Conservation (phyloP, 2,888 invertebrate species). For the Cephus sareptanus region DNA sequence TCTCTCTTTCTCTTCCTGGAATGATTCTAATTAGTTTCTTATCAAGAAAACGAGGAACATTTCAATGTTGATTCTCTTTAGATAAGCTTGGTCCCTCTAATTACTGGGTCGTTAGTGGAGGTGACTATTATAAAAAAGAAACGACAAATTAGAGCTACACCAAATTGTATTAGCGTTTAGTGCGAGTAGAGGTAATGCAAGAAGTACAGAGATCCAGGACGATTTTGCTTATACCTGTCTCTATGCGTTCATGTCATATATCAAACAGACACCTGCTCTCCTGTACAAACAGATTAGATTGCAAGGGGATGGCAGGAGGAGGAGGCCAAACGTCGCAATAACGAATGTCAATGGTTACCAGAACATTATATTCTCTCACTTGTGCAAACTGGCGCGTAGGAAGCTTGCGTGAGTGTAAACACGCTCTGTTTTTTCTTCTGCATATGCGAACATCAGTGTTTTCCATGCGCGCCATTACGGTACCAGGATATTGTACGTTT, state of each 20-base stretch:
- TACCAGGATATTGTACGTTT: background rate
- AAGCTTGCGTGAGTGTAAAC: constrained; percentile 23
- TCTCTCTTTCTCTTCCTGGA: background rate
- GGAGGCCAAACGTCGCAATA: constrained; percentile 22
- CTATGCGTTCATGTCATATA: background rate
- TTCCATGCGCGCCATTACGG: background rate
- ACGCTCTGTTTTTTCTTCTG: background rate
- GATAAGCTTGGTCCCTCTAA: background rate
- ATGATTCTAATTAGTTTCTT: background rate
- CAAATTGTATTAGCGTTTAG: background rate
- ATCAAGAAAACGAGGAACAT: background rate
- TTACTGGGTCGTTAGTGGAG: background rate
- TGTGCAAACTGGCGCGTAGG: constrained; percentile 23
- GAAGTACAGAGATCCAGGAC: constrained; percentile 4
- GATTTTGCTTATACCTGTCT: background rate
- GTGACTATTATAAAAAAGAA: background rate
- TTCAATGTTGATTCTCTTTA: background rate
- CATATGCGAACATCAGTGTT: background rate
- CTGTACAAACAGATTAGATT: background rate
- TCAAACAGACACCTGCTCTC: constrained; percentile 14
- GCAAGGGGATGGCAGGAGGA: background rate
- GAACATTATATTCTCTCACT: background rate
- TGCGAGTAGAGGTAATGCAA: constrained; percentile 3
- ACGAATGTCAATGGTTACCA: constrained; percentile 16
- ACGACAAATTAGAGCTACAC: background rate